Evolutionary conservation across 2,797 vertebrate species (phyloP), one percentile per base, ranked within the genome.

Genomic region (Gymnopithys bicolor): DNA sequence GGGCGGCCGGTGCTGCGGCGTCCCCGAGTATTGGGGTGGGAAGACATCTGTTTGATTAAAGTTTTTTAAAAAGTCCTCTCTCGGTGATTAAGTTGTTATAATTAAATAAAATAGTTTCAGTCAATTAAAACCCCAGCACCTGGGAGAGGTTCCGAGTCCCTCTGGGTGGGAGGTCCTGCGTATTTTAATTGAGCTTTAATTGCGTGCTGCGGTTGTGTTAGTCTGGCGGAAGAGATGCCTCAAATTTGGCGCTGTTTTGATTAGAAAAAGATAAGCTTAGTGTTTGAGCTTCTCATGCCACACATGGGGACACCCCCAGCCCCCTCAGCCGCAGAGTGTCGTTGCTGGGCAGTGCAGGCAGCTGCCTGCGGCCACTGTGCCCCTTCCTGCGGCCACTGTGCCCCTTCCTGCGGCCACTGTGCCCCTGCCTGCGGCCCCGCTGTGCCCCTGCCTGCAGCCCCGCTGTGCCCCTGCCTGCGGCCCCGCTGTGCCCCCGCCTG

Each of bases 161-260:
- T 35, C 39, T 41, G 75, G 39, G 33, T 17, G 24, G 33, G 32
- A 62, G 33, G 17, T 37, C 30, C 46, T 24, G 43, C 1, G 1
- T 25, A 11, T 28, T 70, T 81, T 63, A 89, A 81, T 91, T 81
- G 76, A 88, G 55, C 45, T 89, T 77, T 89, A 85, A 94, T 91
- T 58, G 49, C 10, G 30, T 16, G 35, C 35, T 21, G 33, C 17
- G 25, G 11, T 24, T n/a, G 73, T 9, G 35, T 32, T 48, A 1
- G 0, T 41, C 41, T 62, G 25, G 59, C 48, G 28, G n/a, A 43
- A 19, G 27, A 21, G 60, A 27, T 19, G 8, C 74, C 43, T 52
- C 21, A 11, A 13, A 8, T 25, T 41, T n/a, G 35, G 10, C 32
- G 59, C 8, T 60, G 33, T 32, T 71, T 45, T 59, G 19, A 32